These are phyloP conservation scores for Phataginus tricuspis DNA, from an alignment of 2,797 vertebrate species.

Conservation along the genomic window DNA sequence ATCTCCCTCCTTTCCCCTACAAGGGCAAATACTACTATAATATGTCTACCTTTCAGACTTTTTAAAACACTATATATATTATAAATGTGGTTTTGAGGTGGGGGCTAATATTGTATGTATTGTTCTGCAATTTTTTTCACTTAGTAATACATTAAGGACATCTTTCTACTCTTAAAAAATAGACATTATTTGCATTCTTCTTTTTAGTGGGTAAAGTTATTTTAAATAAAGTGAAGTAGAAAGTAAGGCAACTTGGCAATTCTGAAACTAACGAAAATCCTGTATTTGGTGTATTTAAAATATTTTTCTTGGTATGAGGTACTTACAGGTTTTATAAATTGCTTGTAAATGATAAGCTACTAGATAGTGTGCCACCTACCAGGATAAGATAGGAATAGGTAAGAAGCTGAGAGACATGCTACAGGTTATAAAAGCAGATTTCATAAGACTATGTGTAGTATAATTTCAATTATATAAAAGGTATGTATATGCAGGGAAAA, in stretches of 20 bases:
- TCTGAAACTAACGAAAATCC: conserved; percentile 45
- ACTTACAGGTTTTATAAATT: conserved; percentile 34
- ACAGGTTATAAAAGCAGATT: not conserved
- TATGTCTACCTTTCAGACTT: not conserved
- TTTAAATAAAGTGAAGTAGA: conserved; percentile 38
- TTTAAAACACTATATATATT: not conserved
- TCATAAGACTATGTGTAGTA: not conserved
- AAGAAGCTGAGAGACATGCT: conserved; percentile 16
- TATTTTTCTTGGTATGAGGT: conserved; percentile 15
- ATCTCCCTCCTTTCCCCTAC: not conserved
- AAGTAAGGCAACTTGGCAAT: not conserved
- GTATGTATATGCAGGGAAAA: not conserved
- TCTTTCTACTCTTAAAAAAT: conserved; percentile 33
- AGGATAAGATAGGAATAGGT: conserved; percentile 13
- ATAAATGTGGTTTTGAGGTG: not conserved
- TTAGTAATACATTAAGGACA: not conserved
- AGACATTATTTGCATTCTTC: not conserved
- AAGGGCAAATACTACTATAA: not conserved
- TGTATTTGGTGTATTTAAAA: conserved; percentile 24
- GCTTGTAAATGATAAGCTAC: conserved; percentile 5
- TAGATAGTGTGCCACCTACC: not conserved
- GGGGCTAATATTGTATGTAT: not conserved
- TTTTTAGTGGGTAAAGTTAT: not conserved
- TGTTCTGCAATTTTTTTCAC: not conserved
- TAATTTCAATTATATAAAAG: conserved; percentile 29